These are phyloP conservation scores for Stegana nigrithorax DNA, from an alignment of 2,888 invertebrate genomes.

Conservation along the genomic window DNA sequence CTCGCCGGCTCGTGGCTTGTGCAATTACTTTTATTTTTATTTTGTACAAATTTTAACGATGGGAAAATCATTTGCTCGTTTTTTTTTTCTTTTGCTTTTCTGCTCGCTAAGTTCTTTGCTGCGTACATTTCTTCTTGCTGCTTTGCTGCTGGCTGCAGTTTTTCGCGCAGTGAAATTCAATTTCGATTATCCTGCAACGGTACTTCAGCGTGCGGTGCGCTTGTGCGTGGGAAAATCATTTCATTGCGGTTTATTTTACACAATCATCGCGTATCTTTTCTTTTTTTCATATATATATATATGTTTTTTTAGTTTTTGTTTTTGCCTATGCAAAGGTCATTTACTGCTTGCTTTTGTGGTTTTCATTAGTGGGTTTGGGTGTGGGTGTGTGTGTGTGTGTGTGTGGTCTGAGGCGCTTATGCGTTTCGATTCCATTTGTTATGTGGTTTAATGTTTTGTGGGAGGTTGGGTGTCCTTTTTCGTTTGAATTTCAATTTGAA, in stretches of 20 bases:
- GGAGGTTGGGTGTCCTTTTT: conserved; percentile 16
- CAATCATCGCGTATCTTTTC: neutral
- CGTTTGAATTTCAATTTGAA: conserved; percentile 36
- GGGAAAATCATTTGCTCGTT: conserved; percentile 37
- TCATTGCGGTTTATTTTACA: conserved; percentile 13
- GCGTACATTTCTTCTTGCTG: too few species aligned
- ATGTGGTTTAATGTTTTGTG: neutral
- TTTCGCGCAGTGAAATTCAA: conserved; percentile 9
- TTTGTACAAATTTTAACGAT: conserved; percentile 46
- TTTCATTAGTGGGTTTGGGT: conserved; percentile 3
- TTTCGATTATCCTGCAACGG: conserved; percentile 9
- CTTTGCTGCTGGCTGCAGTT: conserved; percentile 3
- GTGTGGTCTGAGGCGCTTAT: neutral
- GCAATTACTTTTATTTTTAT: conserved; percentile 47
- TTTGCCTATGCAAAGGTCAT: conserved; percentile 17
- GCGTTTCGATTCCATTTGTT: neutral
- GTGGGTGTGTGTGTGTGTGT: neutral
- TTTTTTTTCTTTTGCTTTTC: neutral
- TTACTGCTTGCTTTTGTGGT: conserved; percentile 19
- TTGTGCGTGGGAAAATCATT: conserved; percentile 4
- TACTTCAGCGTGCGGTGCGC: neutral
- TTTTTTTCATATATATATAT: too few species aligned
- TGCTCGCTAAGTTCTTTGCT: neutral
- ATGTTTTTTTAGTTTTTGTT: neutral
- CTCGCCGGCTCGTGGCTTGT: conserved; percentile 19